Percentiles rank a stretch among this genome's conserved stretches.
phyloP scores from a whole-genome alignment of 2,888 invertebrate species.

The Troides oblongomaculatus region DNA sequence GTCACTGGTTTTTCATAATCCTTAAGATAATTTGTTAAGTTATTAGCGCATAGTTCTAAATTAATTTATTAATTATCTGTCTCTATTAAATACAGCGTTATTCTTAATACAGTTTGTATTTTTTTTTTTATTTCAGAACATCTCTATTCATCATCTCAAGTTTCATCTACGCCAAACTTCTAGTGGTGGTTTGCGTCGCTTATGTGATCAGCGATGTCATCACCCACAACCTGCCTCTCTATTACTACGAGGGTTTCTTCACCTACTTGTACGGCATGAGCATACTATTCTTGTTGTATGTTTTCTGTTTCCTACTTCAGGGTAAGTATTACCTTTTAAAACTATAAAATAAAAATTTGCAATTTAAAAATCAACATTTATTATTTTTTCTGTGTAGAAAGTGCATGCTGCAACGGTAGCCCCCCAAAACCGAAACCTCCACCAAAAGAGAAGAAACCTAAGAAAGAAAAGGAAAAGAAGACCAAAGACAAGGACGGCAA shows the following conservation, averaged over 20 bases:
- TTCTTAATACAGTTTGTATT: background rate
- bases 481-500: conserved; percentile 81
- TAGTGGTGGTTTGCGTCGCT: conserved; percentile 95
- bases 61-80: no score
- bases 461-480: conserved; percentile 83
- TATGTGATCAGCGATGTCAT: conserved; percentile 97
- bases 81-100: no score
- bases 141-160: conserved; percentile 97
- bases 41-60: no score
- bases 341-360: background rate
- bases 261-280: conserved; percentile 96
- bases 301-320: conserved; percentile 96
- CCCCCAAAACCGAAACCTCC: conserved; percentile 83
- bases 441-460: conserved; percentile 85
- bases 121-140: conserved; percentile 84
- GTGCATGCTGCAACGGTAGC: conserved; percentile 89
- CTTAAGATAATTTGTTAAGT: no score
- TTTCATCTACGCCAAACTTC: conserved; percentile 96
- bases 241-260: conserved; percentile 97
- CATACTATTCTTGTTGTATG: conserved; percentile 95
- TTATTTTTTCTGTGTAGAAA: conserved; percentile 76
- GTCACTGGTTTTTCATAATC: no score
- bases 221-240: conserved; percentile 93
- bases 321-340: conserved; percentile 53
- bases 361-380: conserved; percentile 2